These are phyloP conservation scores for Camelus bactrianus DNA, from an alignment of 2,113 vertebrate genomes.

Conservation along the genomic window DNA sequence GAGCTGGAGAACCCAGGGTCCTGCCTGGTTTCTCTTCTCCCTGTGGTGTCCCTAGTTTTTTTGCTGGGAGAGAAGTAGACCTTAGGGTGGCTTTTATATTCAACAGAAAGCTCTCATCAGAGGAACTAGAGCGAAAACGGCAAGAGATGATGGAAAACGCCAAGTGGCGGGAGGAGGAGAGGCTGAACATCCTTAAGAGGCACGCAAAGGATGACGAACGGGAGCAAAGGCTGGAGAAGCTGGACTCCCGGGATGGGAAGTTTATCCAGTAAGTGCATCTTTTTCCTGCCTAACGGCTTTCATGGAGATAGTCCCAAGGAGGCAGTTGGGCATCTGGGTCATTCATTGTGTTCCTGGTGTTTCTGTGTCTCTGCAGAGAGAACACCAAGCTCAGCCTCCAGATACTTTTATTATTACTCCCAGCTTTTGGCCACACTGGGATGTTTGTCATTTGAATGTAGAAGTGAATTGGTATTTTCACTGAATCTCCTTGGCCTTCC, in stretches of 20 bases:
- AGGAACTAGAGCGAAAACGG: constrained; percentile 93
- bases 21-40: neutral
- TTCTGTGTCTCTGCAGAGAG: neutral
- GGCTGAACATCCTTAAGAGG: constrained; percentile 90
- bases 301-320: neutral
- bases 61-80: neutral
- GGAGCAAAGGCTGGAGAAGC: constrained; percentile 88
- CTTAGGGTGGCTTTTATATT: neutral
- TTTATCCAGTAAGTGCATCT: constrained; percentile 94
- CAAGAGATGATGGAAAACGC: constrained; percentile 96
- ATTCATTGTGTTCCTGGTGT: neutral
- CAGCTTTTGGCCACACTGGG: constrained; percentile 25
- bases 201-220: constrained; percentile 93
- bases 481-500: constrained; percentile 18
- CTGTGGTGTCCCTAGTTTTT: neutral
- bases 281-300: too few species aligned
- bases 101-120: constrained; percentile 91
- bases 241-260: constrained; percentile 87
- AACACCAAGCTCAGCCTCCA: neutral
- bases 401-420: neutral
- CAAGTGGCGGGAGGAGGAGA: constrained; percentile 93
- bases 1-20: neutral
- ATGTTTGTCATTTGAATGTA: constrained; percentile 41
- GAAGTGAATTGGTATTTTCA: constrained; percentile 48
- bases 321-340: neutral